Evolutionary conservation across 2,113 vertebrate genomes (phyloP).

Genomic region (Dendropsophus ebraccatus): DNA sequence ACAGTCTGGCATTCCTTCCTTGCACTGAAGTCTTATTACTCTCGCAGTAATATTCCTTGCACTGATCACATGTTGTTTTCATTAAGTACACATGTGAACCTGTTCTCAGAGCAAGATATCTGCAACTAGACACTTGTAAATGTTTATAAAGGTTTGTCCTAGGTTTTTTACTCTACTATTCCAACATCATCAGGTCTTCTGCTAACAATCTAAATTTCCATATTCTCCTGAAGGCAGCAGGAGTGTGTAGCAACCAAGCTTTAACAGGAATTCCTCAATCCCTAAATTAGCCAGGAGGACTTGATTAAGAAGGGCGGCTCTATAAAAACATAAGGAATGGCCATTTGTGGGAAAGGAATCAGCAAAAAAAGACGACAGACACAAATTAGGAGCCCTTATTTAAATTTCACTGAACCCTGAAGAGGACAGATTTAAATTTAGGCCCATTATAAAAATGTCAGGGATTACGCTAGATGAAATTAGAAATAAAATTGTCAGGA

Average conservation of each 20-base stretch:
- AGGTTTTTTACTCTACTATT: neutral
- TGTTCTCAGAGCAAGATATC: constrained; percentile 45
- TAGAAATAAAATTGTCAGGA: constrained; percentile 34
- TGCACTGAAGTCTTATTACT: neutral
- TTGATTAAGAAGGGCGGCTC: constrained; percentile 53
- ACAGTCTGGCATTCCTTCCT: constrained; percentile 50
- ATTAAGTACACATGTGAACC: constrained; percentile 55
- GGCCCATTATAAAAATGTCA: constrained; percentile 24
- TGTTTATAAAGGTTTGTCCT: constrained; percentile 47
- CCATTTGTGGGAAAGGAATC: constrained; percentile 37
- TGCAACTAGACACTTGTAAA: constrained; percentile 55
- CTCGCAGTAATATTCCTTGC: neutral
- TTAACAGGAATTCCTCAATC: constrained; percentile 50
- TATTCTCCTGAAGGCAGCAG: constrained; percentile 41
- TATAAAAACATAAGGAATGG: constrained; percentile 45
- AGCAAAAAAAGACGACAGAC: constrained; percentile 21
- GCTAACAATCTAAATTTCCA: constrained; percentile 57
- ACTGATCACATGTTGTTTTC: constrained; percentile 49
- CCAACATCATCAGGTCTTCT: constrained; percentile 51
- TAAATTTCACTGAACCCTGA: constrained; percentile 46
- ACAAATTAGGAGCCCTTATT: constrained; percentile 49
- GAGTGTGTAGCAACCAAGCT: constrained; percentile 46
- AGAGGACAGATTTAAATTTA: constrained; percentile 28
- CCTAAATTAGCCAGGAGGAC: constrained; percentile 55
- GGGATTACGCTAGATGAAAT: constrained; percentile 10